Conservation (phyloP, 2,113 vertebrate genomes). For the Acrocephalus arundinaceus region DNA sequence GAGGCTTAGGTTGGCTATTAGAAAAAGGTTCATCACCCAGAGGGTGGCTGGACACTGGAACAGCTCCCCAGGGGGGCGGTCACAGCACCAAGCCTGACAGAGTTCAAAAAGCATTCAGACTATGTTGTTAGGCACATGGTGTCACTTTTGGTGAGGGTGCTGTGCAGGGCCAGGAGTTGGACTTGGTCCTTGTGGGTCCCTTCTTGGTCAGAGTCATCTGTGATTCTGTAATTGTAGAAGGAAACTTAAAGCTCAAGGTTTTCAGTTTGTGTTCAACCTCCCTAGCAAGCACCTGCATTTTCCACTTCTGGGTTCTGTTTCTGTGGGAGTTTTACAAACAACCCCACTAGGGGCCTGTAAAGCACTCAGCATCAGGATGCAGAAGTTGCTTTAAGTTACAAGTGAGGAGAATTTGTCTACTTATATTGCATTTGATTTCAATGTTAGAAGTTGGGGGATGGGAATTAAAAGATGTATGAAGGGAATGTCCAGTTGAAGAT, state of each 20-base stretch:
- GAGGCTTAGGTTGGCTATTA: background rate
- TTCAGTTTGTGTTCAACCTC: background rate
- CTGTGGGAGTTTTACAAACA: background rate
- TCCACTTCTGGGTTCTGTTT: background rate
- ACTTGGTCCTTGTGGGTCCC: background rate
- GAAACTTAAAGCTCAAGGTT: background rate
- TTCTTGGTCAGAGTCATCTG: background rate
- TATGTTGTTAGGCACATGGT: background rate
- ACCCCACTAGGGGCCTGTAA: background rate
- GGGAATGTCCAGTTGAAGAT: background rate
- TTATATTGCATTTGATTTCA: background rate
- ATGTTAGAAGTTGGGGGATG: background rate
- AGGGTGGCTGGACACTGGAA: background rate
- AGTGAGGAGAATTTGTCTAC: background rate
- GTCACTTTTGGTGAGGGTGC: background rate
- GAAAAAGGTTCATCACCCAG: background rate
- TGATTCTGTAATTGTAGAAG: background rate
- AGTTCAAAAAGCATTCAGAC: rapidly evolving
- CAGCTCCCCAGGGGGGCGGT: background rate
- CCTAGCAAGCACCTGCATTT: background rate
- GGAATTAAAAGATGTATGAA: background rate
- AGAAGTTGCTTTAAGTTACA: background rate
- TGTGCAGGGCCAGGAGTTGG: background rate
- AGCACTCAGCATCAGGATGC: background rate
- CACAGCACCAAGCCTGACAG: background rate